These are phyloP conservation scores for Ursus arctos DNA, from an alignment of 2,113 vertebrate genomes.

Conservation along the genomic window DNA sequence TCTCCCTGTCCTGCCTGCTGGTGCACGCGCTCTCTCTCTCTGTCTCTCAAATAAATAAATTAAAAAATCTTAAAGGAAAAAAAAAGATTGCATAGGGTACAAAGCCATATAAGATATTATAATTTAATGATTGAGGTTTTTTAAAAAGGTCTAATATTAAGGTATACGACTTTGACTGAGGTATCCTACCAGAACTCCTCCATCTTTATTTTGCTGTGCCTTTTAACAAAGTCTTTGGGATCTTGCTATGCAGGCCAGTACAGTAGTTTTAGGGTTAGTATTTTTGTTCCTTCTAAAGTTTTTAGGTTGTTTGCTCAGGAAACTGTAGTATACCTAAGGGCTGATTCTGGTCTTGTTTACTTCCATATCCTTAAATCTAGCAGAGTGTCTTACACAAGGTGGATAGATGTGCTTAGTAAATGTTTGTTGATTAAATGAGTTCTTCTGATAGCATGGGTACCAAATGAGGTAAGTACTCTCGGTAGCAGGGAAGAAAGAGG, in stretches of 20 bases:
- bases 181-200: background rate
- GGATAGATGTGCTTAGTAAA: background rate
- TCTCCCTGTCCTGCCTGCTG: background rate
- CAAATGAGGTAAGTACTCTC: background rate
- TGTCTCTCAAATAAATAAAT: background rate
- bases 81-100: background rate
- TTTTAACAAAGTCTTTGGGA: background rate
- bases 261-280: background rate
- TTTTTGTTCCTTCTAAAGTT: background rate
- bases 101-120: background rate
- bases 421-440: background rate
- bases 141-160: background rate
- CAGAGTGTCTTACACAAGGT: background rate
- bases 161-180: background rate
- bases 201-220: background rate
- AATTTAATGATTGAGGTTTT: background rate
- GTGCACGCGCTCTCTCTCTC: background rate
- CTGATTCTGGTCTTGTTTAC: conserved; percentile 7
- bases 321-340: background rate
- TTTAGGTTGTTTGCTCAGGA: conserved; percentile 3
- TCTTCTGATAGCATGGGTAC: background rate
- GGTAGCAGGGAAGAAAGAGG: background rate
- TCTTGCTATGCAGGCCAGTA: background rate
- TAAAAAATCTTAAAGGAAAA: background rate
- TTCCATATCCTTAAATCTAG: background rate